phyloP scores from a whole-genome alignment of 1,140 invertebrate genomes.

The Ips nitidus region DNA sequence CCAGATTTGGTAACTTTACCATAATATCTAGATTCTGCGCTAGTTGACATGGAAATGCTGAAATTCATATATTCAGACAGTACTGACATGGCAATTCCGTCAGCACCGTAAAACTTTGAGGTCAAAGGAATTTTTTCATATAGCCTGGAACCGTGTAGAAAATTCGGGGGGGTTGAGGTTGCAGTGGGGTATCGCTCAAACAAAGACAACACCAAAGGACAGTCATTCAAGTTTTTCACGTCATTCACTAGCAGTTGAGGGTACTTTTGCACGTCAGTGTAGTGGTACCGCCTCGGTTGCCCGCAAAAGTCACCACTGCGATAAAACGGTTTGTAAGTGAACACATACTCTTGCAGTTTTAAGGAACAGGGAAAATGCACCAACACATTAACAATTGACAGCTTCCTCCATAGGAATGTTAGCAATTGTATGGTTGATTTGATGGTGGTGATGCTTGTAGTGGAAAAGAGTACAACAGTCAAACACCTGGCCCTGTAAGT shows the following conservation, averaged over 20 bases:
- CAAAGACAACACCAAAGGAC: slow-evolving; percentile 18
- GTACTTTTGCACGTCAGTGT: neutral
- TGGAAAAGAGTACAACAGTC: slow-evolving; percentile 18
- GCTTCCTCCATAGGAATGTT: slow-evolving; percentile 31
- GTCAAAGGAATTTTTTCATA: slow-evolving; percentile 20
- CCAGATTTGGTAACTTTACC: slow-evolving; percentile 17
- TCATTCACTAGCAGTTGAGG: slow-evolving; percentile 20
- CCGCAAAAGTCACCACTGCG: slow-evolving; percentile 4
- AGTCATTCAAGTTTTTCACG: slow-evolving; percentile 21
- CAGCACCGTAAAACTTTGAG: slow-evolving; percentile 28
- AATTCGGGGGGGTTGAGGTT: neutral
- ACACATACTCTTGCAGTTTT: slow-evolving; percentile 7
- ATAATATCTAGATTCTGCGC: slow-evolving; percentile 7
- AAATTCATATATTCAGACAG: slow-evolving; percentile 30
- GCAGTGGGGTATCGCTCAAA: slow-evolving; percentile 28
- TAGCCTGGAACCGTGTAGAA: slow-evolving; percentile 10
- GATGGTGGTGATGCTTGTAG: neutral
- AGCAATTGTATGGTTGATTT: slow-evolving; percentile 14
- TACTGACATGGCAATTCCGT: slow-evolving; percentile 16
- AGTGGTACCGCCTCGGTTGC: slow-evolving; percentile 9
- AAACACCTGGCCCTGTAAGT: neutral
- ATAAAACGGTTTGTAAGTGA: slow-evolving; percentile 27
- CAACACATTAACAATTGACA: slow-evolving; percentile 20
- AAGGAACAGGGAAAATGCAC: slow-evolving; percentile 19
- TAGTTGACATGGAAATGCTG: neutral